A percentile compares a stretch with the other conserved stretches of the same genome.
phyloP scores from a whole-genome alignment of 2,113 vertebrate genomes.

The Sula dactylatra region DNA sequence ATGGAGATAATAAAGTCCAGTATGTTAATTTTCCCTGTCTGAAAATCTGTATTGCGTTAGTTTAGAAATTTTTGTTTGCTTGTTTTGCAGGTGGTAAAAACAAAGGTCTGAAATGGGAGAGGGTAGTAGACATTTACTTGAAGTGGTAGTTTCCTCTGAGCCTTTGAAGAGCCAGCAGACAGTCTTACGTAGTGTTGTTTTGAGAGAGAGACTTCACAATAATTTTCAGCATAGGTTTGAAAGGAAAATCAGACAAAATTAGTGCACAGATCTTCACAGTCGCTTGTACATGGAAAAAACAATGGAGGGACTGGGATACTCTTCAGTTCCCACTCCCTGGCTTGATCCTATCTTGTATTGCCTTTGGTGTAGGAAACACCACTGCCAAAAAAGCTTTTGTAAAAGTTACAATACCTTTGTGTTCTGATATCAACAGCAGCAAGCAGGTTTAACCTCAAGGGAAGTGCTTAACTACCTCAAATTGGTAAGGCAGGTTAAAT shows the following conservation, averaged over 20 bases:
- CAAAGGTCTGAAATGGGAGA: background rate
- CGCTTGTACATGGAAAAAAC: background rate
- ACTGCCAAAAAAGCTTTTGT: background rate
- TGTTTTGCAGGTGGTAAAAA: background rate
- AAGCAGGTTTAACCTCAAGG: background rate
- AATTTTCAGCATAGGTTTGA: background rate
- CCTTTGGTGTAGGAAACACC: background rate
- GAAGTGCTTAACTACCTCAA: background rate
- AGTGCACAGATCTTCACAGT: background rate
- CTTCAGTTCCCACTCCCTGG: background rate
- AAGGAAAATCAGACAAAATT: background rate
- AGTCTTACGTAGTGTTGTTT: background rate
- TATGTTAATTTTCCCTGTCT: background rate
- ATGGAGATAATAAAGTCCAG: background rate
- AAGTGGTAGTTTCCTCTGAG: background rate
- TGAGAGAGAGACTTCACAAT: background rate
- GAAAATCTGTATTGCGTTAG: background rate
- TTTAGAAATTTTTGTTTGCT: background rate
- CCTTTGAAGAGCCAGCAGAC: background rate
- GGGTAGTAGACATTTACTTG: background rate
- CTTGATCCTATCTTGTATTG: constrained; percentile 17
- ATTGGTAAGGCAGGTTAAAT: background rate
- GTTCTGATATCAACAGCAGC: background rate
- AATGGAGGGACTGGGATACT: background rate
- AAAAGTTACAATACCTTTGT: background rate